Conservation (phyloP, 2,888 invertebrate genomes). For the Ormyrus thymus region DNA sequence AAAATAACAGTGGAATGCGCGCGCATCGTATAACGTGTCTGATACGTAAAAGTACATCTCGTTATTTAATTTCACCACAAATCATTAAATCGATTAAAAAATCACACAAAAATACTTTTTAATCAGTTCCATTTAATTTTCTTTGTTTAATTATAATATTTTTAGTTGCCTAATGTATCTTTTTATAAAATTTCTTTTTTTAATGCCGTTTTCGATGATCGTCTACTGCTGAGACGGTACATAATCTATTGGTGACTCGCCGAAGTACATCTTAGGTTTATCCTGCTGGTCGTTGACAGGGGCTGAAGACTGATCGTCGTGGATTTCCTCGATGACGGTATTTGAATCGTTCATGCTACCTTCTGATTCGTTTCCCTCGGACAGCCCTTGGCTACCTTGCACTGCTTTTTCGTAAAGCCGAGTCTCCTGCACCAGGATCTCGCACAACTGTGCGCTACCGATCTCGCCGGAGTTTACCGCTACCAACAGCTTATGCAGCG, state of each 20-base stretch:
- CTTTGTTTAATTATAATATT: not conserved
- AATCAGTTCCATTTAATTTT: not conserved
- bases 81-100: too few relatives aligned
- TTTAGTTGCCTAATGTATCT: not conserved
- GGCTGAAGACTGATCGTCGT: not conserved
- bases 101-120: too few relatives aligned
- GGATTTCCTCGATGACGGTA: not conserved
- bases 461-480: constrained; percentile 32
- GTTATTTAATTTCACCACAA: not conserved
- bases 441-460: constrained; percentile 43
- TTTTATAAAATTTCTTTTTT: not conserved
- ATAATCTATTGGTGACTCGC: constrained; percentile 51
- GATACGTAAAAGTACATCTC: not conserved
- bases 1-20: too few relatives aligned
- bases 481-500: constrained; percentile 31
- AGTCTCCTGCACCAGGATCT: constrained; percentile 38
- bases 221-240: constrained; percentile 37
- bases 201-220: too few relatives aligned
- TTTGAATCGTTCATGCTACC: too few relatives aligned
- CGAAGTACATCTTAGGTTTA: constrained; percentile 50
- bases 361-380: too few relatives aligned
- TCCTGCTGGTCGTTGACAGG: not conserved
- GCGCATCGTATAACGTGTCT: too few relatives aligned
- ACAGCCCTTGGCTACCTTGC: too few relatives aligned
- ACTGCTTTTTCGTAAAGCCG: constrained; percentile 18